Evolutionary conservation across 2,888 invertebrate species (phyloP).

Genomic region (Belgica antarctica): DNA sequence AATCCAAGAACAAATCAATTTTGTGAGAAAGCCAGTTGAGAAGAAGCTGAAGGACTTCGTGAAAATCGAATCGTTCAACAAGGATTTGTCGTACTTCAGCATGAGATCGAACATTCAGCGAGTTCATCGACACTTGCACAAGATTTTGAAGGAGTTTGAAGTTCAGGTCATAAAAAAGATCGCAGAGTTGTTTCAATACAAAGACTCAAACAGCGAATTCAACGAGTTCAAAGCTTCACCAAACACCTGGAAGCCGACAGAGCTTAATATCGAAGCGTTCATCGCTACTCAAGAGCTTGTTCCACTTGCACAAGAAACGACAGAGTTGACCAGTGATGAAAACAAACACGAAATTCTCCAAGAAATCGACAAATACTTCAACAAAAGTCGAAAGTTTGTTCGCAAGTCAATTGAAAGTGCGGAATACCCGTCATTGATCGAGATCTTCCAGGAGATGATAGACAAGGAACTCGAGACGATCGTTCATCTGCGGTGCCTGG

Average conservation of each 20-base stretch:
- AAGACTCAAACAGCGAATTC: constrained; percentile 46
- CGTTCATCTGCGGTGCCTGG: constrained; percentile 64
- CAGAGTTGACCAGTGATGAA: background rate
- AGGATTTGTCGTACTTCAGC: constrained; percentile 91
- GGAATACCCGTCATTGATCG: constrained; percentile 62
- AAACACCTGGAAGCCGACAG: background rate
- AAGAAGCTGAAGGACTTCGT: constrained; percentile 90
- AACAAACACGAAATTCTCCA: background rate
- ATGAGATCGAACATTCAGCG: constrained; percentile 85
- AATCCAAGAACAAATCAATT: constrained; percentile 65
- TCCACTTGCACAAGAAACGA: background rate
- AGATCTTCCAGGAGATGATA: constrained; percentile 65
- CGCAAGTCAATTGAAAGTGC: constrained; percentile 61
- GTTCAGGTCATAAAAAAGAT: constrained; percentile 56
- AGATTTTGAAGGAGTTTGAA: constrained; percentile 82
- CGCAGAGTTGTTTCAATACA: constrained; percentile 53
- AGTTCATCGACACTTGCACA: constrained; percentile 82
- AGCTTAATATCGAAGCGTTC: background rate
- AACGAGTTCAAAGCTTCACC: background rate
- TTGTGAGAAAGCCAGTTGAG: constrained; percentile 77
- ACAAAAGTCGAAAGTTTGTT: constrained; percentile 65
- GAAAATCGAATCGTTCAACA: constrained; percentile 91
- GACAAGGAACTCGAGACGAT: constrained; percentile 66
- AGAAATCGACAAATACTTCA: constrained; percentile 57
- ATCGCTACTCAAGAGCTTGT: background rate